A percentile compares a stretch with the other conserved stretches of the same genome.
Conservation (phyloP, 2,113 vertebrate species). For the Illadopsis cleaveri region DNA sequence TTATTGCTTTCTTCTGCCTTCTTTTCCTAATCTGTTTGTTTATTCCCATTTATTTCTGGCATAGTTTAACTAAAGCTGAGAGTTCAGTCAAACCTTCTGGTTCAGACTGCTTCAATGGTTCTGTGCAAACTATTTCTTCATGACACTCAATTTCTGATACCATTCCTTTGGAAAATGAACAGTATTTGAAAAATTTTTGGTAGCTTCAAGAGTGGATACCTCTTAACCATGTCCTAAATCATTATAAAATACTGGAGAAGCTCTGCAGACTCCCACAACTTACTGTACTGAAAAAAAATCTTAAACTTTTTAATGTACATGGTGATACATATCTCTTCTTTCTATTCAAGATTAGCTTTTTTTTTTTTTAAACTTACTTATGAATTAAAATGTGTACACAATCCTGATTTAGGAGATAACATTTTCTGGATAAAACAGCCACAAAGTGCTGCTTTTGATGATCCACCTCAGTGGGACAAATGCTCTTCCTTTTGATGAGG, state of each 20-base stretch:
- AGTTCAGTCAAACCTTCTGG: constrained; percentile 35
- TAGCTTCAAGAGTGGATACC: neutral
- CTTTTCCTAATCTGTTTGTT: constrained; percentile 56
- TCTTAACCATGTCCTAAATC: neutral
- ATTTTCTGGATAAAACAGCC: neutral
- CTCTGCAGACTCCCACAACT: neutral
- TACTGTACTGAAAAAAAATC: neutral
- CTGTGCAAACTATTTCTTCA: neutral
- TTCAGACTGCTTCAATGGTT: neutral
- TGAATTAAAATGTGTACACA: neutral
- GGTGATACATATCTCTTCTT: neutral
- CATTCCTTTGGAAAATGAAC: neutral
- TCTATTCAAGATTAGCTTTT: neutral
- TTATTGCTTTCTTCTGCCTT: constrained; percentile 45
- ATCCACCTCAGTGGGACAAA: neutral
- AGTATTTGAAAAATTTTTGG: neutral
- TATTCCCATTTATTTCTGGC: constrained; percentile 59
- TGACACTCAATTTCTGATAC: neutral
- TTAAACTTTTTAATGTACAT: neutral
- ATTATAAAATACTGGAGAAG: neutral
- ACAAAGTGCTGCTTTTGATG: neutral
- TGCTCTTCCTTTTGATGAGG: neutral
- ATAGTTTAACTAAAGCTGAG: constrained; percentile 17
- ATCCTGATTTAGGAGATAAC: neutral
- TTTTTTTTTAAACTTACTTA: neutral